Evolutionary conservation across 2,113 vertebrate species (phyloP).

Genomic region (Myrmecobius fasciatus): DNA sequence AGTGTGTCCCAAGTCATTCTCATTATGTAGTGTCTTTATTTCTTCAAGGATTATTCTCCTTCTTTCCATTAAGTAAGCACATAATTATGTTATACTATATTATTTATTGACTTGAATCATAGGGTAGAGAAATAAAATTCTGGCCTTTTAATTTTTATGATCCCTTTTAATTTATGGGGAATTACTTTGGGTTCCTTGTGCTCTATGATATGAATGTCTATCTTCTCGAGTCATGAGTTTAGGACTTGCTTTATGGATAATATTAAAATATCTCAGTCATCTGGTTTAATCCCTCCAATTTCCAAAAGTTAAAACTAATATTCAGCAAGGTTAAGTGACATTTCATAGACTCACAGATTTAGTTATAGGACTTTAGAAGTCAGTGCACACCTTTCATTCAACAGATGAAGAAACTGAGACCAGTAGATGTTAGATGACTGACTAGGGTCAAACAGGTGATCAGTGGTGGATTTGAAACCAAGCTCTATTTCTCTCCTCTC

Average conservation of each 20-base stretch:
- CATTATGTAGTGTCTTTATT: background rate
- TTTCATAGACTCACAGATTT: background rate
- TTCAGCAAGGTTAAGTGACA: background rate
- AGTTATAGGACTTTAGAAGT: background rate
- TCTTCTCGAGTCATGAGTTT: constrained; percentile 30
- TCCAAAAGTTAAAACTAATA: background rate
- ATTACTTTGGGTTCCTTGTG: constrained; percentile 43
- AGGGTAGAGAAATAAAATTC: constrained; percentile 41
- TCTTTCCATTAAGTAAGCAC: constrained; percentile 32
- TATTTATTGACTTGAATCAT: constrained; percentile 53
- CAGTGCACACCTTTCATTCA: background rate
- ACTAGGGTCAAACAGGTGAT: background rate
- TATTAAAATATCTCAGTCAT: constrained; percentile 61
- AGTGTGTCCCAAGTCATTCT: constrained; percentile 25
- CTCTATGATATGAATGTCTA: constrained; percentile 30
- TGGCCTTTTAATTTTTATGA: constrained; percentile 45
- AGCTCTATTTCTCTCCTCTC: background rate
- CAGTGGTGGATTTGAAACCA: background rate
- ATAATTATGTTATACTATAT: background rate
- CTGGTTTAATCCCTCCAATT: background rate
- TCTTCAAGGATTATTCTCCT: constrained; percentile 5
- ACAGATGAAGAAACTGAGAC: background rate
- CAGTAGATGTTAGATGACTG: background rate
- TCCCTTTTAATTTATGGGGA: constrained; percentile 51
- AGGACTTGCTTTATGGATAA: constrained; percentile 44